phyloP scores from a whole-genome alignment of 1,140 invertebrate genomes.

The Sweltsa coloradensis region DNA sequence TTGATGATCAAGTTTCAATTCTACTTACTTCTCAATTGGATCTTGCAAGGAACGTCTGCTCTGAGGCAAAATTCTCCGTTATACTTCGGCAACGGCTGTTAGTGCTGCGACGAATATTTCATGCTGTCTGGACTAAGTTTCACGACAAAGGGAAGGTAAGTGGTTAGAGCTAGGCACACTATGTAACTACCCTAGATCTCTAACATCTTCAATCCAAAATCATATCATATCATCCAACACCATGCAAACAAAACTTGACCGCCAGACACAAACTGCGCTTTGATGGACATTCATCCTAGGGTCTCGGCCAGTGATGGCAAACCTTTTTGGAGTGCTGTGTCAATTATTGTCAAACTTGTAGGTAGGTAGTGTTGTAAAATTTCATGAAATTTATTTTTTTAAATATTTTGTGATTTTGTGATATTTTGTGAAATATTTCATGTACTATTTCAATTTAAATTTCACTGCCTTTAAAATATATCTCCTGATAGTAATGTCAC shows the following conservation, averaged over 20 bases:
- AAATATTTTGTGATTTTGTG: too few relatives aligned
- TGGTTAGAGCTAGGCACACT: neutral
- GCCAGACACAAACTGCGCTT: neutral
- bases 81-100: slow-evolving; percentile 41
- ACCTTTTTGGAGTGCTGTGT: neutral
- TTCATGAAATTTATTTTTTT: too few relatives aligned
- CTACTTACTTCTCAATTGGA: slow-evolving; percentile 39
- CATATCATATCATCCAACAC: neutral
- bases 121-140: slow-evolving; percentile 41
- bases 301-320: neutral
- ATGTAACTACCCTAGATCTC: neutral
- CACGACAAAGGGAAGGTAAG: slow-evolving; percentile 34
- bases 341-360: too few relatives aligned
- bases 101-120: slow-evolving; percentile 45
- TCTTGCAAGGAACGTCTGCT: slow-evolving; percentile 37
- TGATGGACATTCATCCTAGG: neutral
- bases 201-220: neutral
- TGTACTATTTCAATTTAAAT: too few relatives aligned
- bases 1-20: slow-evolving; percentile 38
- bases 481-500: too few relatives aligned
- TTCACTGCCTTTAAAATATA: too few relatives aligned
- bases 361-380: too few relatives aligned
- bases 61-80: slow-evolving; percentile 40
- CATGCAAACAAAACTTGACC: neutral
- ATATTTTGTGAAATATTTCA: too few relatives aligned